A percentile compares a stretch with the other conserved stretches of the same genome.
phyloP scores from a whole-genome alignment of 35 echinoderm and acorn worm genomes.

The Holothuria glaberrima region DNA sequence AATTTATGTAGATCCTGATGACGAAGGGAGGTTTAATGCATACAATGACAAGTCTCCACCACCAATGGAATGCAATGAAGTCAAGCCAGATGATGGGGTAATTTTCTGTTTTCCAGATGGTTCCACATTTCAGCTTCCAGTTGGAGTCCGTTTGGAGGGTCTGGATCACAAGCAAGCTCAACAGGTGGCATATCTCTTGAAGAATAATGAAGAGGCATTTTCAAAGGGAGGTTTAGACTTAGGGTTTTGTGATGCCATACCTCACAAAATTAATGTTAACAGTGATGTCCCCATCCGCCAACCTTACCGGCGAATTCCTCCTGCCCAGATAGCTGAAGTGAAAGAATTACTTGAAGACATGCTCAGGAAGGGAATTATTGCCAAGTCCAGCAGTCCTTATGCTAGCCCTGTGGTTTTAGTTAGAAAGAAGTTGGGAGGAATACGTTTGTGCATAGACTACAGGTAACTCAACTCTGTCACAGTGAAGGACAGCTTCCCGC shows the following conservation, averaged over 20 bases:
- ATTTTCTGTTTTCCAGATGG: too few relatives aligned
- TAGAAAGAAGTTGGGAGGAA: slow-evolving; percentile 39
- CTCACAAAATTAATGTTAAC: slow-evolving; percentile 55
- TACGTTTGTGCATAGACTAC: slow-evolving; percentile 63
- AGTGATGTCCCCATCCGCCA: slow-evolving; percentile 9
- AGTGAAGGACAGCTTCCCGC: slow-evolving; percentile 9
- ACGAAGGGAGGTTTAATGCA: not conserved
- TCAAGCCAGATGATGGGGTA: too few relatives aligned
- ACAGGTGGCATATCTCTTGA: not conserved
- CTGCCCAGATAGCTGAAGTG: slow-evolving; percentile 51
- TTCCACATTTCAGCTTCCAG: not conserved
- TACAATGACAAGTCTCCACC: too few relatives aligned
- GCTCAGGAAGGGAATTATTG: slow-evolving; percentile 62
- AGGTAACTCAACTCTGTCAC: slow-evolving; percentile 47
- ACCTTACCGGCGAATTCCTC: slow-evolving; percentile 59
- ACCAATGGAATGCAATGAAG: too few relatives aligned
- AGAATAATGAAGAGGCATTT: slow-evolving; percentile 10
- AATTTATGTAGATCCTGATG: not conserved
- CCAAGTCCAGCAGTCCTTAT: slow-evolving; percentile 49
- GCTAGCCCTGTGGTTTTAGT: slow-evolving; percentile 64
- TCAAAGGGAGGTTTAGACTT: slow-evolving; percentile 48
- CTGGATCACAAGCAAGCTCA: too few relatives aligned
- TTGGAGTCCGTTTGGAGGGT: not conserved
- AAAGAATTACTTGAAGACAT: slow-evolving; percentile 57
- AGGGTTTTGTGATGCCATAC: slow-evolving; percentile 62